Percentiles rank a stretch among this genome's conserved stretches.
phyloP scores from a whole-genome alignment of 2,797 vertebrate species.

The Parauchenoglanis ngamensis region DNA sequence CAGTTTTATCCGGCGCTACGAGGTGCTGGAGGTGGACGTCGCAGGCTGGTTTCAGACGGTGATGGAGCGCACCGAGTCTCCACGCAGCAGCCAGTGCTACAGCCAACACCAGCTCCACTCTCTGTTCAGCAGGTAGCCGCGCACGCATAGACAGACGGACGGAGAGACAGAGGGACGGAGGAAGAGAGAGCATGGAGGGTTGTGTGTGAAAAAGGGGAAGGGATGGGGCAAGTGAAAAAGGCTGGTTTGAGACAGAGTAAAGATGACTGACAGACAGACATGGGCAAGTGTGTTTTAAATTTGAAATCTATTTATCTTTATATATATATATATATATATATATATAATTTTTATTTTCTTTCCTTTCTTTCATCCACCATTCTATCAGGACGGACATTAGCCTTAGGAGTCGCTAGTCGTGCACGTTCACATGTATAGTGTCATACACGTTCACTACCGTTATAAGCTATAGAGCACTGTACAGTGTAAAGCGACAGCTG shows the following conservation, averaged over 20 bases:
- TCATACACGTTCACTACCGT: slow-evolving; percentile 43
- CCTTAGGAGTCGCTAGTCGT: slow-evolving; percentile 39
- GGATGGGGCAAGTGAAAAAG: neutral
- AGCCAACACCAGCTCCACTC: slow-evolving; percentile 91
- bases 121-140: slow-evolving; percentile 91
- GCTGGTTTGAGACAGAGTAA: slow-evolving; percentile 35
- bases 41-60: slow-evolving; percentile 94
- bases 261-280: slow-evolving; percentile 55
- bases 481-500: slow-evolving; percentile 33
- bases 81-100: slow-evolving; percentile 88
- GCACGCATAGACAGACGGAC: neutral
- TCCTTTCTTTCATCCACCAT: slow-evolving; percentile 47
- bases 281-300: slow-evolving; percentile 54
- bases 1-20: slow-evolving; percentile 88
- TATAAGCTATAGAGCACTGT: slow-evolving; percentile 45
- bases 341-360: neutral
- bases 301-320: slow-evolving; percentile 25
- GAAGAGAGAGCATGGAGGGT: slow-evolving; percentile 13
- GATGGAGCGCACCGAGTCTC: slow-evolving; percentile 95
- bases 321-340: slow-evolving; percentile 8
- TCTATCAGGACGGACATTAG: slow-evolving; percentile 44
- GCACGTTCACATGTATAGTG: slow-evolving; percentile 41
- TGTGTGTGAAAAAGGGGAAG: slow-evolving; percentile 22
- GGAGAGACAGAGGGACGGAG: slow-evolving; percentile 28
- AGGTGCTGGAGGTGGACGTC: slow-evolving; percentile 92